These are phyloP conservation scores for Leucosticte australis DNA, from an alignment of 2,113 vertebrate genomes.

Conservation along the genomic window DNA sequence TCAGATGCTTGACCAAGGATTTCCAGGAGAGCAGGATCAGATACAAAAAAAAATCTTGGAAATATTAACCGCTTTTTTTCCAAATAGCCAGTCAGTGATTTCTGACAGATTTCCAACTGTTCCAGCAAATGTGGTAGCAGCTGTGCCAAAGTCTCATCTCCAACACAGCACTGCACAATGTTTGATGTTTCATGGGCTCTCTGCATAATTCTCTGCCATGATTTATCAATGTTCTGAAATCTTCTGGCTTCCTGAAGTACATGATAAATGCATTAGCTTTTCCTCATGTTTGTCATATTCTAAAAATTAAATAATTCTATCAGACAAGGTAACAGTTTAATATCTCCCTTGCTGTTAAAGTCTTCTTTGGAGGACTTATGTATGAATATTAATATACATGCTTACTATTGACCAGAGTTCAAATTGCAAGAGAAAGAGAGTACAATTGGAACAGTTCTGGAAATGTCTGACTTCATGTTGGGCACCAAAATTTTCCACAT, in stretches of 20 bases:
- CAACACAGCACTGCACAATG: slow-evolving; percentile 82
- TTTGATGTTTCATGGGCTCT: slow-evolving; percentile 78
- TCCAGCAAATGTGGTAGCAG: slow-evolving; percentile 78
- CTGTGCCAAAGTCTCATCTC: slow-evolving; percentile 82
- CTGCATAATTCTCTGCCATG: slow-evolving; percentile 87
- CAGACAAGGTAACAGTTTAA: neutral
- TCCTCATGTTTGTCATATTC: neutral
- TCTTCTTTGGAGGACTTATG: neutral
- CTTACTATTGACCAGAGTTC: neutral
- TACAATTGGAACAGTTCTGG: neutral
- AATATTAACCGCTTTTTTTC: slow-evolving; percentile 81
- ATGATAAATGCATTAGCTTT: slow-evolving; percentile 8
- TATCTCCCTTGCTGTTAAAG: neutral
- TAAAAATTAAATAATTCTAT: neutral
- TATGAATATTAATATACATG: neutral
- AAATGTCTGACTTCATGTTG: neutral
- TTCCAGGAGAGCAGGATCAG: slow-evolving; percentile 80
- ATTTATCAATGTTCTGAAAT: slow-evolving; percentile 86
- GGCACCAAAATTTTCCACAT: neutral
- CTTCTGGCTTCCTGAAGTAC: slow-evolving; percentile 80
- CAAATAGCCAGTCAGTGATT: slow-evolving; percentile 80
- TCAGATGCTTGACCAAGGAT: slow-evolving; percentile 83
- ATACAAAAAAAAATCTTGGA: slow-evolving; percentile 83
- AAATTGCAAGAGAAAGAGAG: neutral
- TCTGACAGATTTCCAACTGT: slow-evolving; percentile 82